A percentile compares a stretch with the other conserved stretches of the same genome.
phyloP scores from a whole-genome alignment of 2,888 invertebrate genomes.

The Cheilosia impressa region DNA sequence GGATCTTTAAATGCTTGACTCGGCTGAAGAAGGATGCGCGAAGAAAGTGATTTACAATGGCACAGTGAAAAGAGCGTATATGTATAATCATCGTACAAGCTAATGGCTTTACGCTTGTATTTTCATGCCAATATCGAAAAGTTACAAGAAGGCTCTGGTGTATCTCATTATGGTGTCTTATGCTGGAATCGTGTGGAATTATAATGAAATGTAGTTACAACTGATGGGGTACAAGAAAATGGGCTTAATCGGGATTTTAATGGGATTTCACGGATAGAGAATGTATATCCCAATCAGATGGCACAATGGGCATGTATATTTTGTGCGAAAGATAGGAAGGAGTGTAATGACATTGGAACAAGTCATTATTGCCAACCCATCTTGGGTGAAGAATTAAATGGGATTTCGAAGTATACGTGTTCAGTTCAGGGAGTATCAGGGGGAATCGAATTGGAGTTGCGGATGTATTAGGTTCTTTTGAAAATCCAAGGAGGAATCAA shows the following conservation, averaged over 20 bases:
- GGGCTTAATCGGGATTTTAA: constrained; percentile 30
- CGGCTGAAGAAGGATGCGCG: constrained; percentile 1
- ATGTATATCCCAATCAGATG: neutral
- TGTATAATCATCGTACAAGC: constrained; percentile 36
- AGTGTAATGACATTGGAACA: neutral
- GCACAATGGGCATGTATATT: neutral
- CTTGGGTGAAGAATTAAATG: too few species aligned
- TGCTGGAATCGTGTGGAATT: constrained; percentile 30
- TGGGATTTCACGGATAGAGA: constrained; percentile 8
- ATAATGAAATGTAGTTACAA: constrained; percentile 33
- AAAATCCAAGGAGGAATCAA: too few species aligned
- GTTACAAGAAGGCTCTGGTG: constrained; percentile 13
- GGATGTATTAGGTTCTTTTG: too few species aligned
- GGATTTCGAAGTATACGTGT: too few species aligned
- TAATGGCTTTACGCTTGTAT: constrained; percentile 49
- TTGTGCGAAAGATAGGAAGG: neutral
- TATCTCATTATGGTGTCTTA: constrained; percentile 30
- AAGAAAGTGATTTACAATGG: constrained; percentile 1
- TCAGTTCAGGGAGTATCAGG: too few species aligned
- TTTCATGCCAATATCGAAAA: constrained; percentile 33
- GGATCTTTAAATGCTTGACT: constrained; percentile 35
- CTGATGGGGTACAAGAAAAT: constrained; percentile 16
- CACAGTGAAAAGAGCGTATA: constrained; percentile 11
- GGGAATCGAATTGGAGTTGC: too few species aligned
- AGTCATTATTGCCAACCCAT: neutral